These are phyloP conservation scores for Melanotaenia duboulayi DNA, from an alignment of 2,113 vertebrate species.

Conservation along the genomic window DNA sequence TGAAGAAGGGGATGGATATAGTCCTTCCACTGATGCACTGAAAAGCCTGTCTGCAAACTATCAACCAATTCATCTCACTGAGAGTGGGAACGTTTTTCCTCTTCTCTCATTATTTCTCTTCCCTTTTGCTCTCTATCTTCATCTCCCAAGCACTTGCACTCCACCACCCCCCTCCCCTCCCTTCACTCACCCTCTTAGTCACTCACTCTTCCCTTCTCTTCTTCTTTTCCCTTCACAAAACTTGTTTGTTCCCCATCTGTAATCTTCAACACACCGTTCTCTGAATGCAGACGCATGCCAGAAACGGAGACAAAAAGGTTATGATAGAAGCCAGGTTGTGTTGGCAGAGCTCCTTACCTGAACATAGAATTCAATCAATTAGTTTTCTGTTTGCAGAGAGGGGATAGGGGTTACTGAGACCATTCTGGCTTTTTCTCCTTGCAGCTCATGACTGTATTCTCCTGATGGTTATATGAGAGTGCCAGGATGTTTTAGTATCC, in stretches of 20 bases:
- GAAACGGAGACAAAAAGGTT: conserved; percentile 74
- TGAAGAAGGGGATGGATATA: conserved; percentile 69
- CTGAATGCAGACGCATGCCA: conserved; percentile 66
- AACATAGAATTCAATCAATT: conserved; percentile 73
- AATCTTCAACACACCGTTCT: conserved; percentile 72
- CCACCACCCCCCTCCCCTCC: conserved; percentile 19
- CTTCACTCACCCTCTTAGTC: conserved; percentile 42
- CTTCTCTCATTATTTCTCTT: conserved; percentile 73
- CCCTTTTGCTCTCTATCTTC: conserved; percentile 64
- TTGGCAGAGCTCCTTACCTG: conserved; percentile 72
- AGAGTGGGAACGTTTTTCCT: conserved; percentile 66
- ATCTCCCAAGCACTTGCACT: conserved; percentile 64
- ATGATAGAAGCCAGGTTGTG: conserved; percentile 69
- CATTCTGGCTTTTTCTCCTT: conserved; percentile 48
- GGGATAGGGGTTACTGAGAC: conserved; percentile 62
- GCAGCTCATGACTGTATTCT: conserved; percentile 51
- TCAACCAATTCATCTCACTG: conserved; percentile 73
- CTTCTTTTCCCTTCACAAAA: conserved; percentile 56
- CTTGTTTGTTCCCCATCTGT: conserved; percentile 70
- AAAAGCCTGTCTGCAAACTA: conserved; percentile 75
- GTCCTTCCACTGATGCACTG: conserved; percentile 70
- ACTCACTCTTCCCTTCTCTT: conserved; percentile 58
- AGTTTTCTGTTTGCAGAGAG: conserved; percentile 53
- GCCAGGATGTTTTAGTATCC: conserved; percentile 65
- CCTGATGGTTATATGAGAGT: conserved; percentile 47